Evolutionary conservation across 2,888 invertebrate species (phyloP).

Genomic region (Theretra japonica): DNA sequence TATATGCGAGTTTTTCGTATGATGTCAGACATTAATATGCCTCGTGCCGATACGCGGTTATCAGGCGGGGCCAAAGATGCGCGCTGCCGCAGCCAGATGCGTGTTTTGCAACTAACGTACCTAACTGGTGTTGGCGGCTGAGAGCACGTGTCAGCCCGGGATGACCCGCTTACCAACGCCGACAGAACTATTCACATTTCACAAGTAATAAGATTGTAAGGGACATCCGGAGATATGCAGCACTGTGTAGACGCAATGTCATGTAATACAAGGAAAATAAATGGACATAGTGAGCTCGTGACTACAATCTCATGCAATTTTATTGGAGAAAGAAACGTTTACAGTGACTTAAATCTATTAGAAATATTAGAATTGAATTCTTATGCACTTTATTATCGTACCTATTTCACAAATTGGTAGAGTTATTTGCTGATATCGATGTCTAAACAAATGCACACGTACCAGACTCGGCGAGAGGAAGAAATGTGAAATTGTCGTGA

Average conservation of each 20-base stretch:
- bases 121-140: neutral
- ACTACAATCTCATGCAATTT: too few relatives aligned
- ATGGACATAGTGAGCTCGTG: too few relatives aligned
- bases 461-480: neutral
- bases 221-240: neutral
- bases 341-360: too few relatives aligned
- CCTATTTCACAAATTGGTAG: too few relatives aligned
- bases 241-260: neutral
- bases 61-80: slow-evolving; percentile 2
- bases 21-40: neutral
- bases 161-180: neutral
- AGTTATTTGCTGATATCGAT: neutral
- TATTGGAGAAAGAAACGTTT: too few relatives aligned
- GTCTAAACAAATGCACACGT: neutral
- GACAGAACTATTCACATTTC: neutral
- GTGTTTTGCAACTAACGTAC: neutral
- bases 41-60: slow-evolving; percentile 1
- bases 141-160: neutral
- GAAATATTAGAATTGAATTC: too few relatives aligned
- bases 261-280: neutral
- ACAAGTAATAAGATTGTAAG: neutral
- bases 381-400: too few relatives aligned
- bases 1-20: neutral
- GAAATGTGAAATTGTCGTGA: slow-evolving; percentile 6
- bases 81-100: neutral